These are phyloP conservation scores for Poeciliopsis paucimaculata DNA, from an alignment of 2,797 vertebrate genomes.

Conservation along the genomic window DNA sequence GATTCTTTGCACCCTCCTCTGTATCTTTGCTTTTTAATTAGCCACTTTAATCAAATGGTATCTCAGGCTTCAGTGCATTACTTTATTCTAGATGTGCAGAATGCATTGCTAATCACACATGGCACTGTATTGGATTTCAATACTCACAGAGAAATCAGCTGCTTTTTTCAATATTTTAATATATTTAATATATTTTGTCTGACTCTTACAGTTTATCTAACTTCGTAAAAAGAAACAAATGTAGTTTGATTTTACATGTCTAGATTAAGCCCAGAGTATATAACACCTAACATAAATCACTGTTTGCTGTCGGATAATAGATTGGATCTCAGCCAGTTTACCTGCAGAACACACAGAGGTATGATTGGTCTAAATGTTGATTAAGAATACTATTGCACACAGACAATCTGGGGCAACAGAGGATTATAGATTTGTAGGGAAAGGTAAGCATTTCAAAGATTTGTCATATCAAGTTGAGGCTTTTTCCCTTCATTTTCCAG, in stretches of 20 bases:
- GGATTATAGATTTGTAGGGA: constrained; percentile 69
- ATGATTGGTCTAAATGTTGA: constrained; percentile 51
- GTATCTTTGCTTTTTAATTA: constrained; percentile 50
- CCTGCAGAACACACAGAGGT: constrained; percentile 24
- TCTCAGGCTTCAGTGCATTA: constrained; percentile 55
- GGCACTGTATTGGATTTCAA: constrained; percentile 50
- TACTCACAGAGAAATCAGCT: constrained; percentile 15
- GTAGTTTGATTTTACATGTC: background rate
- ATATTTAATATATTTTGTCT: background rate
- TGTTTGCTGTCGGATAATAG: constrained; percentile 1
- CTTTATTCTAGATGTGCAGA: constrained; percentile 57
- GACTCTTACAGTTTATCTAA: constrained; percentile 11
- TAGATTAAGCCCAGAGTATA: background rate
- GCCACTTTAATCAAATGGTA: constrained; percentile 56
- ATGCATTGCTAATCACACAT: constrained; percentile 66
- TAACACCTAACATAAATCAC: background rate
- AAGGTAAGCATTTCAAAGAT: constrained; percentile 74
- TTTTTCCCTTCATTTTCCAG: constrained; percentile 51
- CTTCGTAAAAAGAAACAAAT: background rate
- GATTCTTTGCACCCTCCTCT: constrained; percentile 55
- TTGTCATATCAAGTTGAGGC: constrained; percentile 60
- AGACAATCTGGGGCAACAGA: constrained; percentile 64
- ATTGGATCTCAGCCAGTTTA: background rate
- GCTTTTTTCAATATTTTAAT: background rate
- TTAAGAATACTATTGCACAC: constrained; percentile 45